These are phyloP conservation scores for Bactericera cockerelli DNA, from an alignment of 1,140 invertebrate species.

Conservation along the genomic window DNA sequence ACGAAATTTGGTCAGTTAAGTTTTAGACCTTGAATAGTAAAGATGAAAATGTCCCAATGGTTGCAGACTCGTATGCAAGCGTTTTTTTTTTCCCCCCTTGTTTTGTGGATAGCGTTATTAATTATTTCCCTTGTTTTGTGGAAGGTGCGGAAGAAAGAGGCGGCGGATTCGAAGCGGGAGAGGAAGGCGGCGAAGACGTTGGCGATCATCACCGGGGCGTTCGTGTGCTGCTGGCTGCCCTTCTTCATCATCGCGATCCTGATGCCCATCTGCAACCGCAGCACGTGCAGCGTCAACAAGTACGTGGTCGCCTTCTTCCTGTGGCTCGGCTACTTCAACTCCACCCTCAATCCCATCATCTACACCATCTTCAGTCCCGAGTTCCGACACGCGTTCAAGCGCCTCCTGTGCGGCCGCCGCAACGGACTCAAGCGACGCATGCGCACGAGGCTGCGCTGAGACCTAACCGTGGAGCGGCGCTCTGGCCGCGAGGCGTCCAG, in stretches of 20 bases:
- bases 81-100: too few relatives aligned
- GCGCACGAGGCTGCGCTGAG: slow-evolving; percentile 4
- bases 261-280: slow-evolving; percentile 53
- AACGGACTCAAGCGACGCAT: slow-evolving; percentile 16
- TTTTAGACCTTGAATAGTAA: too few relatives aligned
- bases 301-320: slow-evolving; percentile 63
- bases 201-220: slow-evolving; percentile 82
- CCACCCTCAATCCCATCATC: slow-evolving; percentile 73
- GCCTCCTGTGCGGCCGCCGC: slow-evolving; percentile 46
- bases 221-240: slow-evolving; percentile 84
- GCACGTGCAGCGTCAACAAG: slow-evolving; percentile 41
- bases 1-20: too few relatives aligned
- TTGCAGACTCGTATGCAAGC: too few relatives aligned
- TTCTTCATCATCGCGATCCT: slow-evolving; percentile 82
- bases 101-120: too few relatives aligned
- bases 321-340: slow-evolving; percentile 74
- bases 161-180: slow-evolving; percentile 64
- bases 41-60: too few relatives aligned
- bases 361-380: slow-evolving; percentile 81
- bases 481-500: too few relatives aligned
- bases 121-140: too few relatives aligned
- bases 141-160: slow-evolving; percentile 43
- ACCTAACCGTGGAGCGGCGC: too few relatives aligned
- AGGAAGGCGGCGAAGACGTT: slow-evolving; percentile 79
- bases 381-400: slow-evolving; percentile 71